Conservation (phyloP, 2,888 invertebrate genomes). For the Macaria liturata region DNA sequence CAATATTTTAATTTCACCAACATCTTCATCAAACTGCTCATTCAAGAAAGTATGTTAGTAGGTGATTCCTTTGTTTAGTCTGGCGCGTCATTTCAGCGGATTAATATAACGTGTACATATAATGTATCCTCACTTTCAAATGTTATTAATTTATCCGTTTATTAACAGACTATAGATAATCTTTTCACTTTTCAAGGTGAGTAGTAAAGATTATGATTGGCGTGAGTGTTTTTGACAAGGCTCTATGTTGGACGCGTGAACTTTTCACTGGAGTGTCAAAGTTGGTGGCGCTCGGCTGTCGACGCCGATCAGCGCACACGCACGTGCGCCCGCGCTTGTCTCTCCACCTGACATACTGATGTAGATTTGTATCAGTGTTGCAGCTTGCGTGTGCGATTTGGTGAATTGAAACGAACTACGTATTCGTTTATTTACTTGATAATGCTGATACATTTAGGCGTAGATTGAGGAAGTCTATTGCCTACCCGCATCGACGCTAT, state of each 20-base stretch:
- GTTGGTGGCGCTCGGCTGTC: conserved; percentile 29
- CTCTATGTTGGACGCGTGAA: conserved; percentile 12
- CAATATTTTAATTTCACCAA: background rate
- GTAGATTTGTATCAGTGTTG: conserved; percentile 14
- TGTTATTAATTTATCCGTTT: conserved; percentile 1
- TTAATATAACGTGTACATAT: background rate
- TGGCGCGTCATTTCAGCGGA: conserved; percentile 1
- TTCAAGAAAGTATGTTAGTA: conserved; percentile 8
- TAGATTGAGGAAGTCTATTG: no score
- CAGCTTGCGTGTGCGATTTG: background rate
- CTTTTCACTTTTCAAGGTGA: conserved; percentile 5
- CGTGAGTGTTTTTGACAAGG: conserved; percentile 23
- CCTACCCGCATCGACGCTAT: no score
- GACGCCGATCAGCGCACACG: conserved; percentile 21
- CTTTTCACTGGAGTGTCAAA: conserved; percentile 27
- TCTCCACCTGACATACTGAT: conserved; percentile 23
- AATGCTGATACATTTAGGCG: no score
- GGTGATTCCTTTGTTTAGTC: conserved; percentile 8
- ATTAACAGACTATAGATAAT: conserved; percentile 3
- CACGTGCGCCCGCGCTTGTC: conserved; percentile 24
- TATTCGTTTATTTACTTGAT: no score
- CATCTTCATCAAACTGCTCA: background rate
- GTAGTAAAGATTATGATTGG: background rate
- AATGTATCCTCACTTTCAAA: conserved; percentile 1
- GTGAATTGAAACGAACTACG: no score